These are phyloP conservation scores for Verasper variegatus DNA, from an alignment of 2,113 vertebrate genomes.

Conservation along the genomic window DNA sequence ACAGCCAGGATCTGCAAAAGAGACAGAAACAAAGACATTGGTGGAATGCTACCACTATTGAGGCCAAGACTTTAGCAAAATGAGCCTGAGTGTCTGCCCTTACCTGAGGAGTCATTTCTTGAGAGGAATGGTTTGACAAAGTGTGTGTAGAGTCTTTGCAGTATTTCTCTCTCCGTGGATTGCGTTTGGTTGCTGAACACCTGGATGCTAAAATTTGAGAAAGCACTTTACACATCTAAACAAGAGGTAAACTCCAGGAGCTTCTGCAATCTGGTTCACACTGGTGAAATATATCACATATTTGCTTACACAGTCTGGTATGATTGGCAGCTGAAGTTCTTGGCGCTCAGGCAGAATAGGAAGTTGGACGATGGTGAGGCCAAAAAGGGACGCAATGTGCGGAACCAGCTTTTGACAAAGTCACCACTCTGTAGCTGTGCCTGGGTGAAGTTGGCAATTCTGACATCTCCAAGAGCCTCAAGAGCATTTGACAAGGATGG, in stretches of 20 bases:
- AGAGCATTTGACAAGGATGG: slow-evolving; percentile 25
- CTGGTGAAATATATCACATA: not conserved
- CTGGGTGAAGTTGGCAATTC: slow-evolving; percentile 39
- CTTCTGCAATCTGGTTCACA: not conserved
- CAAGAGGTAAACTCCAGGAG: not conserved
- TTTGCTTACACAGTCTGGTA: slow-evolving; percentile 68
- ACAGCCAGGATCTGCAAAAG: slow-evolving; percentile 59
- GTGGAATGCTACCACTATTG: too few relatives aligned
- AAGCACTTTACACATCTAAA: slow-evolving; percentile 9
- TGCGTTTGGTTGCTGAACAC: slow-evolving; percentile 41
- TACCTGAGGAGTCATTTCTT: slow-evolving; percentile 55
- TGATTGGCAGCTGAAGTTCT: slow-evolving; percentile 65
- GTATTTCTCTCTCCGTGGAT: slow-evolving; percentile 38
- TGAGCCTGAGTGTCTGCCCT: not conserved
- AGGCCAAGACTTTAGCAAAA: not conserved
- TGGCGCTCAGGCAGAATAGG: slow-evolving; percentile 57
- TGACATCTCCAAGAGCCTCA: slow-evolving; percentile 47
- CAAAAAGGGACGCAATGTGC: slow-evolving; percentile 50
- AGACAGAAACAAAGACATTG: not conserved
- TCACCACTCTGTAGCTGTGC: slow-evolving; percentile 25
- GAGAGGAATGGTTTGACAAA: slow-evolving; percentile 68
- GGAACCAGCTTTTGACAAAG: slow-evolving; percentile 37
- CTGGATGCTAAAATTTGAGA: slow-evolving; percentile 46
- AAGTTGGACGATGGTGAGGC: slow-evolving; percentile 50
- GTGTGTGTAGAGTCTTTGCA: slow-evolving; percentile 42